Base-by-base conservation (phyloP, 2,888 invertebrate species). In the Macaria notata region DNA sequence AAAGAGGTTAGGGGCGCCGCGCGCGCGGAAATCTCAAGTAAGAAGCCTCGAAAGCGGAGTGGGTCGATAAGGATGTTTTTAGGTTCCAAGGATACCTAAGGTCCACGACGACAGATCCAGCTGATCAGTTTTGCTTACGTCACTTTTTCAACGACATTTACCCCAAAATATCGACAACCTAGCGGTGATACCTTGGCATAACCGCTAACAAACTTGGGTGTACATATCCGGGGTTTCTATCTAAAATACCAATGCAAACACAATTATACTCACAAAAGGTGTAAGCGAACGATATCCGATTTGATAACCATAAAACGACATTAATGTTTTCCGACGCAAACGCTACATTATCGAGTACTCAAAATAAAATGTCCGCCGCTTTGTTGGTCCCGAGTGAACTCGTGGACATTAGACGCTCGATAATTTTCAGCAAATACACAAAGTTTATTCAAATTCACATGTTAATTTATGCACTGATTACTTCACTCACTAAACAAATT, bases 361-460 rank as follows among this genome's bases (percentile, higher is more conserved):
- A 89, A 92, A 92, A 92, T 92, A 92, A 92, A 92, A 92, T 92
- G 92, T 92, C 92, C 91, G 92, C 92, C 92, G 92, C 92, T 90
- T 90, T 89, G 91, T 91, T 89, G 90, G 90, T 90, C 84, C 87
- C 86, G 85, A 90, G 79, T 89, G 89, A 89, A 91, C 90, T 90
- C 89, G 92, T 91, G 90, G 92, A 91, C 88, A 90, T 88, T 83
- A 86, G 86, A 84, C 87, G 90, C 88, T 87, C 86, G 81, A 88
- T 85, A 87, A 83, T 81, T 84, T 82, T 80, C 67, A 75, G 76
- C 74, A 79, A 81, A 62, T 78, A 78, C 75, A 73, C 83, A 83
- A 83, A 78, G 74, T 83, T 81, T 81, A 77, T 75, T 73, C 64
- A 76, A n/a, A 80, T 75, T 80, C 85, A 88, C 87, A 87, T 88